Percentiles rank a stretch among this genome's conserved stretches.
phyloP scores from a whole-genome alignment of 2,113 vertebrate species.

The Neotoma lepida region DNA sequence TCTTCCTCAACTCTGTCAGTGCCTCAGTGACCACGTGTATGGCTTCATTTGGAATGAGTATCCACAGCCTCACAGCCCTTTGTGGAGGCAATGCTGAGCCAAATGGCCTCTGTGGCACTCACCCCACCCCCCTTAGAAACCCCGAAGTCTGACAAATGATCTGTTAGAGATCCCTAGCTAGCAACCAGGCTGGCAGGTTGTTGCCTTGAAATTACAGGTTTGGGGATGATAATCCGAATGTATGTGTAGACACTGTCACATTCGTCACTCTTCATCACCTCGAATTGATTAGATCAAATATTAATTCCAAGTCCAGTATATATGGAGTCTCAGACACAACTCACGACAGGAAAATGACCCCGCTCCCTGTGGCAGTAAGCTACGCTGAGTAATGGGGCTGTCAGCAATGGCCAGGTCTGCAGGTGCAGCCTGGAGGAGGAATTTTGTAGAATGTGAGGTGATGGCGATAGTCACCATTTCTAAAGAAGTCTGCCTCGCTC shows the following conservation, averaged over 20 bases:
- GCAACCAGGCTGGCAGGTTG: neutral
- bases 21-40: neutral
- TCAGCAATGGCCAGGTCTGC: neutral
- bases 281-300: neutral
- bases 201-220: neutral
- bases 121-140: neutral
- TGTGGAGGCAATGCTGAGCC: neutral
- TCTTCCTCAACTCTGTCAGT: neutral
- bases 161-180: neutral
- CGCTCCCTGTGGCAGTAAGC: neutral
- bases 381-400: neutral
- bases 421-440: neutral
- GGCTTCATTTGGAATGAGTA: neutral
- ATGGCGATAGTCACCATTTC: neutral
- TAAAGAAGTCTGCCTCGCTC: neutral
- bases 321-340: neutral
- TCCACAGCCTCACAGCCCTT: neutral
- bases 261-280: neutral
- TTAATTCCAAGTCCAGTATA: neutral
- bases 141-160: neutral
- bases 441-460: neutral
- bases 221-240: neutral
- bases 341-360: neutral
- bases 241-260: neutral
- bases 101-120: neutral